phyloP scores from a whole-genome alignment of 2,888 invertebrate species.

The Andrena trimmerana region DNA sequence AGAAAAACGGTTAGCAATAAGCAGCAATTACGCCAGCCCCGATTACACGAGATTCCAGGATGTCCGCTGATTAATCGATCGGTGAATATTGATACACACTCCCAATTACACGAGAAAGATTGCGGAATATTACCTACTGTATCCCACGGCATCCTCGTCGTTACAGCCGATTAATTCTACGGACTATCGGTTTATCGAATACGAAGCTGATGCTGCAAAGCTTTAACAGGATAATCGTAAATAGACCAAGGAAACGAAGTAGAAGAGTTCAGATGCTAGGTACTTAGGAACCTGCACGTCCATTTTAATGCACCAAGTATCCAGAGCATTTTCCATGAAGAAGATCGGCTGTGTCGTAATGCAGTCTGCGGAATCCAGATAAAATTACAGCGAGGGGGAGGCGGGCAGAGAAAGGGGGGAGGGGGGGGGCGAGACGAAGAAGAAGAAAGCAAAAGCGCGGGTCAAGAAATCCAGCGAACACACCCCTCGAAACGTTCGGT shows the following conservation, averaged over 20 bases:
- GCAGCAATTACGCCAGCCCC: constrained; percentile 13
- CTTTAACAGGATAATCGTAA: neutral
- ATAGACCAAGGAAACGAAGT: neutral
- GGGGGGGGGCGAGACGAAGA: constrained; percentile 18
- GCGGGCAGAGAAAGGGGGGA: constrained; percentile 1
- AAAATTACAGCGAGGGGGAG: neutral
- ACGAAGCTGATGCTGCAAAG: neutral
- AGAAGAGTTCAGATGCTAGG: neutral
- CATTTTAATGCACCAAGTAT: neutral
- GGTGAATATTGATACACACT: constrained; percentile 21
- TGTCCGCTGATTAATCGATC: constrained; percentile 24
- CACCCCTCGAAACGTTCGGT: constrained; percentile 70
- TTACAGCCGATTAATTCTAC: neutral
- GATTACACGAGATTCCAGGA: constrained; percentile 21
- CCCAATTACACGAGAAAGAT: constrained; percentile 18
- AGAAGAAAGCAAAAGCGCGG: constrained; percentile 39
- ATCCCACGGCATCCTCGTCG: neutral
- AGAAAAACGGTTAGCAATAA: neutral
- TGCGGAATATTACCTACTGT: neutral
- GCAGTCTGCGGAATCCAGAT: neutral
- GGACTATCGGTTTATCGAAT: neutral
- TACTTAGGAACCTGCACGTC: neutral
- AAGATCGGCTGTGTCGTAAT: constrained; percentile 9
- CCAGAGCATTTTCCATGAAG: neutral
- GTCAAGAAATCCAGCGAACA: constrained; percentile 65